Evolutionary conservation across 1,140 invertebrate species (phyloP).

Genomic region (Drosophila baimaii): DNA sequence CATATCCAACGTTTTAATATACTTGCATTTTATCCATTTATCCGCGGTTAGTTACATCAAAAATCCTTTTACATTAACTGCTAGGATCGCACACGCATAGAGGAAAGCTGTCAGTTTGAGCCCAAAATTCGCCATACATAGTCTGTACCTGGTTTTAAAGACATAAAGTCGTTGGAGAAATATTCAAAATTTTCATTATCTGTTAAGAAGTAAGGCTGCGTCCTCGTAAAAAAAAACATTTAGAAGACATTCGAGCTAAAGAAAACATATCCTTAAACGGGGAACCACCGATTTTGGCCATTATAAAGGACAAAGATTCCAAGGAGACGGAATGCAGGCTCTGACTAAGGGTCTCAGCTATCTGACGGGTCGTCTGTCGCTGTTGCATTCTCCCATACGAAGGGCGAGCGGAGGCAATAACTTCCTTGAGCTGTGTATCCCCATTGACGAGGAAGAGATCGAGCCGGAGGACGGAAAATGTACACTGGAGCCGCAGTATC

Average conservation of each 20-base stretch:
- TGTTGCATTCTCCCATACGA: neutral
- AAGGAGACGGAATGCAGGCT: neutral
- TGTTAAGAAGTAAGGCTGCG: neutral
- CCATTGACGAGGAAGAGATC: constrained; percentile 47
- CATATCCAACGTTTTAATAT: neutral
- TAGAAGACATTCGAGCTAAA: neutral
- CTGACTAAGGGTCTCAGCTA: constrained; percentile 1
- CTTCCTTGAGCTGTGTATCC: constrained; percentile 27
- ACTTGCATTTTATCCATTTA: neutral
- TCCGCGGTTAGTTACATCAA: no score
- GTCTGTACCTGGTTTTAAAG: neutral
- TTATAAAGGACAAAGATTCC: neutral
- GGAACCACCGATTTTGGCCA: neutral
- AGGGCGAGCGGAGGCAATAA: constrained; percentile 48
- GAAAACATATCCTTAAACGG: neutral
- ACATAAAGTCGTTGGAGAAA: neutral
- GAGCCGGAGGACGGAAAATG: constrained; percentile 28
- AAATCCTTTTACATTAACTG: no score
- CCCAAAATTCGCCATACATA: constrained; percentile 5
- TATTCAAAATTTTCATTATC: constrained; percentile 19
- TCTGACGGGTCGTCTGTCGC: neutral
- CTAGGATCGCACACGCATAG: neutral
- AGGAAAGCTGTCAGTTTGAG: constrained; percentile 6
- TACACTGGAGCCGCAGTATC: neutral
- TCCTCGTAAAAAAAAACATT: neutral